Evolutionary conservation across 2,113 vertebrate genomes (phyloP), one percentile per base, ranked within the genome.

Genomic region (Phylloscopus trochiloides): DNA sequence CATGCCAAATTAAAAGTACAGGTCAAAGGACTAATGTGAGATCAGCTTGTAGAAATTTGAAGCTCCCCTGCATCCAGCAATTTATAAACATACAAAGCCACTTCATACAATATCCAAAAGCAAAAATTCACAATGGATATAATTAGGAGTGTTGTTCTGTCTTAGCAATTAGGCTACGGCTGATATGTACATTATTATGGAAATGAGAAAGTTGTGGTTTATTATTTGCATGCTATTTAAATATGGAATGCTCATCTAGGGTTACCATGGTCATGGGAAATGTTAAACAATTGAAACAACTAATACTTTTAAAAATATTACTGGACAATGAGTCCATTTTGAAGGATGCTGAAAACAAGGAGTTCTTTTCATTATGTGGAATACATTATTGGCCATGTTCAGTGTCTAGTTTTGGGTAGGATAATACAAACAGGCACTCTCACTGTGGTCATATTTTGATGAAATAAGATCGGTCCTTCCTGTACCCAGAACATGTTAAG

Each of bases 1-100:
- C 93, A 95, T 97, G 95, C 86, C 92, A 97, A 97, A 97, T 97
- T 98, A 96, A 98, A 98, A 97, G 96, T 94, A 86, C 92, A 96
- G 97, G 97, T 98, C 91, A 97, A 96, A 97, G 94, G 95, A 97
- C 96, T 97, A 96, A 96, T 95, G 72, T 86, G 93, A 91, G 51
- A 97, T 97, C 92, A 95, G 73, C 71, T 72, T 95, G 92, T 58
- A 92, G 92, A 96, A 97, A 97, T 91, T 88, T 96, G 86, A 96
- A 95, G 40, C 83, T 97, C 52, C 91, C 73, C 61, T 80, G 54
- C 86, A 94, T 86, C n/a, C 45, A 92, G 47, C 32, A 92, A 74
- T 96, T 89, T 89, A 50, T 92, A 83, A 82, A 96, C 20, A 55
- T 58, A 89, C 13, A 74, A 92, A 81, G 18, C 42, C 47, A 87